A percentile compares a stretch with the other conserved stretches of the same genome.
Conservation (phyloP, 2,888 invertebrate genomes). For the Dinocampus coccinellae region DNA sequence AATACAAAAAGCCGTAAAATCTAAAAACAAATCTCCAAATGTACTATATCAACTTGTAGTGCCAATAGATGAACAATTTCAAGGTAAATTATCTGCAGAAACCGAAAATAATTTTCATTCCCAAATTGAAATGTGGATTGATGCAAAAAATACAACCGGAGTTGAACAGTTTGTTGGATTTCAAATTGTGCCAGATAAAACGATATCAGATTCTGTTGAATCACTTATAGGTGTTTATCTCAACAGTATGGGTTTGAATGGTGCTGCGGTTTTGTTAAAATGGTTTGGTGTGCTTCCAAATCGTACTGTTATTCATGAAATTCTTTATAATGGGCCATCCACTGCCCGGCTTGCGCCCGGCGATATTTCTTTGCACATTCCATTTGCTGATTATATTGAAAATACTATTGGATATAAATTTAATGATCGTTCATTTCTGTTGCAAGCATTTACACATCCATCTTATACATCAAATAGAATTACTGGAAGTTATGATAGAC, state of each 20-base stretch:
- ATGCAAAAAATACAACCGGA: constrained; percentile 66
- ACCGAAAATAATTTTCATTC: constrained; percentile 60
- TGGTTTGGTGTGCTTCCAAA: constrained; percentile 77
- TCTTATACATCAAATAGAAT: constrained; percentile 85
- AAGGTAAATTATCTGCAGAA: constrained; percentile 64
- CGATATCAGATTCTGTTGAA: constrained; percentile 87
- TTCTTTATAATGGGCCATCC: constrained; percentile 54
- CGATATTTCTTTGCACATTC: constrained; percentile 64
- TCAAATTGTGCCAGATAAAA: constrained; percentile 75
- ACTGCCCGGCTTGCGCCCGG: constrained; percentile 41
- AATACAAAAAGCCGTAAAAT: constrained; percentile 68
- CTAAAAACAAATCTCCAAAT: constrained; percentile 68
- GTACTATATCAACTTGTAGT: constrained; percentile 71
- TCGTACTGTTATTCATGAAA: constrained; percentile 61
- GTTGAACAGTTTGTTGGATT: constrained; percentile 70
- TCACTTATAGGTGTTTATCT: constrained; percentile 87
- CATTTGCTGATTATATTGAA: constrained; percentile 72
- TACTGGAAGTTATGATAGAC: constrained; percentile 89
- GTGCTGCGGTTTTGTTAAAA: constrained; percentile 73
- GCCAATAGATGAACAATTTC: constrained; percentile 67
- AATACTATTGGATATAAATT: constrained; percentile 81
- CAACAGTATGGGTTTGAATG: constrained; percentile 72
- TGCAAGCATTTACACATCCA: constrained; percentile 93
- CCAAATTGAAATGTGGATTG: constrained; percentile 59
- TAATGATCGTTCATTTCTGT: constrained; percentile 81